A percentile compares a stretch with the other conserved stretches of the same genome.
Evolutionary conservation across 2,888 invertebrate species (phyloP).

Genomic region (Scaptomyza cyrtandrae): DNA sequence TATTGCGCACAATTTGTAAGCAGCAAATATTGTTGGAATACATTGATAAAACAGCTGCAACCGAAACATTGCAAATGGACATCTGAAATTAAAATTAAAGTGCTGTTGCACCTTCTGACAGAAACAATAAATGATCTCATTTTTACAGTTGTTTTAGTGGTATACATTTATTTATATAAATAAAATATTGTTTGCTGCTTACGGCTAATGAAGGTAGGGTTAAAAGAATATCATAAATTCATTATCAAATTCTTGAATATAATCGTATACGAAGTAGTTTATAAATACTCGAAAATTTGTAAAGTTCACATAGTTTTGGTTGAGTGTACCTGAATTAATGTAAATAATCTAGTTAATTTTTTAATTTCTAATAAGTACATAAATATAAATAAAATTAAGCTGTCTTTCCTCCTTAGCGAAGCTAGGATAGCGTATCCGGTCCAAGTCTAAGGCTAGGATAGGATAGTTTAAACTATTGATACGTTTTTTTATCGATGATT

Average conservation of each 20-base stretch:
- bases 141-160: constrained; percentile 2
- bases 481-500: background rate
- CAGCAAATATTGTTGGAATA: constrained; percentile 10
- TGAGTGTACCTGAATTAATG: constrained; percentile 17
- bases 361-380: constrained; percentile 50
- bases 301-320: constrained; percentile 9
- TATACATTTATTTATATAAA: constrained; percentile 34
- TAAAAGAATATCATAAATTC: constrained; percentile 64
- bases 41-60: constrained; percentile 38
- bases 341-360: constrained; percentile 5
- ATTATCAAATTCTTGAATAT: constrained; percentile 21
- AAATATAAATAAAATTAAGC: constrained; percentile 13
- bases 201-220: constrained; percentile 12
- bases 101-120: constrained; percentile 19
- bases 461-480: background rate
- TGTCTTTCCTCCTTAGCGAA: background rate
- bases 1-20: background rate
- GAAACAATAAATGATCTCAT: background rate
- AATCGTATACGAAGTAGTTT: constrained; percentile 25
- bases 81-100: constrained; percentile 13
- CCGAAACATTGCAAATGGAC: background rate
- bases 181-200: constrained; percentile 21
- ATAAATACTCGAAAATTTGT: constrained; percentile 21
- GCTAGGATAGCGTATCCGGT: constrained; percentile 2
- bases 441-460: background rate